Conservation (phyloP, 2,113 vertebrate genomes). For the Gopherus flavomarginatus region DNA sequence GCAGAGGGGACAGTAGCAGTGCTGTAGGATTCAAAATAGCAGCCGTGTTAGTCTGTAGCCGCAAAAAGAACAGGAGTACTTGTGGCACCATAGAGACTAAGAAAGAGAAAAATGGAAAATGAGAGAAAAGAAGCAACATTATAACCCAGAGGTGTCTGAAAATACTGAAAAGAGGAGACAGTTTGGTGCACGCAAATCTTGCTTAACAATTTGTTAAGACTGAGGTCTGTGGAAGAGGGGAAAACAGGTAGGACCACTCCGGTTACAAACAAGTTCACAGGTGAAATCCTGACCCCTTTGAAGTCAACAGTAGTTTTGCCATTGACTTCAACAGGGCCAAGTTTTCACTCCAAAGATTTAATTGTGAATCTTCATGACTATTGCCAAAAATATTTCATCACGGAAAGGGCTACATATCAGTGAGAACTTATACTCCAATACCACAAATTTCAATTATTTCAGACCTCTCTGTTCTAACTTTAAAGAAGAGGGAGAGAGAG, state of each 20-base stretch:
- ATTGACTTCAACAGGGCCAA: background rate
- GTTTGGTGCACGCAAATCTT: background rate
- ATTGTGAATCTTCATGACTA: background rate
- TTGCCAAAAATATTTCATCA: background rate
- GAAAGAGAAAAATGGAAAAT: background rate
- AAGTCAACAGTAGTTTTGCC: background rate
- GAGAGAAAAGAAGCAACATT: background rate
- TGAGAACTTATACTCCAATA: background rate
- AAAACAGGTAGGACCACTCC: background rate
- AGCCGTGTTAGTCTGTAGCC: no score
- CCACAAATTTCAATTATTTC: background rate
- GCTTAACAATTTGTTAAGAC: background rate
- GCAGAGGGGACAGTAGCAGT: background rate
- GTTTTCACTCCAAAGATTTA: background rate
- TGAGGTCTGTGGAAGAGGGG: background rate
- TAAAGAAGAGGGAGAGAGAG: background rate
- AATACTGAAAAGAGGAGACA: background rate
- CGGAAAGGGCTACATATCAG: background rate
- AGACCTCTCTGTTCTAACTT: background rate
- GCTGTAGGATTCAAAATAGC: background rate
- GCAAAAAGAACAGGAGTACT: no score
- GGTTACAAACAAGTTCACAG: background rate
- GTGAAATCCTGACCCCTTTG: background rate
- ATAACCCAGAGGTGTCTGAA: background rate
- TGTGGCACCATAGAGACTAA: no score